Base-by-base conservation (phyloP, 2,888 invertebrate genomes). In the Lithosia quadra region DNA sequence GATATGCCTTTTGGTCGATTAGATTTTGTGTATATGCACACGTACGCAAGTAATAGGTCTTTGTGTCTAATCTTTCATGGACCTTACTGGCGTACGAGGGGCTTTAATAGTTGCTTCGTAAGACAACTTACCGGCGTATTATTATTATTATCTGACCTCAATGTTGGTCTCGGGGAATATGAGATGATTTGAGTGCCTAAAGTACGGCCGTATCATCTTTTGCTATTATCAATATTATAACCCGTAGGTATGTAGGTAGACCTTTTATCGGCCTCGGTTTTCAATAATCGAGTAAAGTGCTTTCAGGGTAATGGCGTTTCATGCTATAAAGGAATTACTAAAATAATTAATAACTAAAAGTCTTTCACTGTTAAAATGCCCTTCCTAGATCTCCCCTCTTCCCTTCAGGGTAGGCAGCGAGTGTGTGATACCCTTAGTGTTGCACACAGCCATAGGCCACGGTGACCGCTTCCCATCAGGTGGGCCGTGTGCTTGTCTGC, bases 1-100 rank as follows among this genome's bases (percentile, higher is more conserved):
- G 71, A 60, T 68, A 55, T 36, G 58, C 36, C 53, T 60, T 60
- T 55, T 53, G 18, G 22, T 34, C 67, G 57, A 63, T 68, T 53
- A 49, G 58, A 53, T 63, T 24, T 67, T 34, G 34, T 63, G 33
- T 61, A 21, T 24, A 61, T 36, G 21, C 13, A 55, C 33, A 67
- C 56, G 43, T 62, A 62, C 22, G n/a, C 13, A 15, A 49, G 49
- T 65, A 49, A 59, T 33, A 65, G 34, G 49, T 49, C 21, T 59
- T 49, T 10, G 65, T 33, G 33, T 56, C 39, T 65, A 57, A 65
- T 65, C 57, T 65, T 39, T 65, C 28, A 18, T 24, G 24, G 57
- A 4, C 36, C 43, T 28, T 57, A 65, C 57, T 57, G 21, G 24
- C 64, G 43, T 58, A 56, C 11, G 56, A 36, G 56, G 28, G 43